Base-by-base conservation (phyloP, 1,140 invertebrate genomes). In the Mylabris phalerata region DNA sequence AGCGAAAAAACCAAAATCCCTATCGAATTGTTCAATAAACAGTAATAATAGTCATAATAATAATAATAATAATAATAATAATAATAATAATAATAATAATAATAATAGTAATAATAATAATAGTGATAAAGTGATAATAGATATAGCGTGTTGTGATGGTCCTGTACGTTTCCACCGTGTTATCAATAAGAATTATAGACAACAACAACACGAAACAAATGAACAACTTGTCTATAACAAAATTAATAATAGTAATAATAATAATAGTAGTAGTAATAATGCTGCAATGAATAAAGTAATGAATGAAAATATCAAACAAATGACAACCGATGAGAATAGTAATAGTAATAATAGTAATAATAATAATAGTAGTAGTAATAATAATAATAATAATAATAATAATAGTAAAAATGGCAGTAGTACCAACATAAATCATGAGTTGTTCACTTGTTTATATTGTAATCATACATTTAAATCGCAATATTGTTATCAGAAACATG, bases 81-180 rank as follows among this genome's bases (percentile, higher is more conserved):
- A 11, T 25, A 64, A 57, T 59, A 55, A 48, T 11, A 13, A 26
- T 62, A 62, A 55, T 26, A 48, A 11, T 60, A 58, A 40, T 55
- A 60, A 62, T 24, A 64, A 57, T 59, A 51, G 45, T 11, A 13
- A 26, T 62, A 62, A 55, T 26, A 48, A 11, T 60, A 58, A 43
- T 55, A 60, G 63, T 24, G 75, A 74, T 60, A 79, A 79, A 59
- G 80, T 86, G 9, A 83, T 91, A 1, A 77, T 90, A 50, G 90
- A 93, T 72, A 78, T 93, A 3, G 91, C 90, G 4, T 91, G 87
- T 46, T 93, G 90, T 73, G 91, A 94, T 73, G 90, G 90, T 0
- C 91, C 90, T 0, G 89, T 93, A 0, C 78, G 85, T 38, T 93
- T 93, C 71, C 88, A 88, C 57, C 76, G 88, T 2, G 85, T 90